phyloP scores from a whole-genome alignment of 2,888 invertebrate species.

The Theretra japonica region DNA sequence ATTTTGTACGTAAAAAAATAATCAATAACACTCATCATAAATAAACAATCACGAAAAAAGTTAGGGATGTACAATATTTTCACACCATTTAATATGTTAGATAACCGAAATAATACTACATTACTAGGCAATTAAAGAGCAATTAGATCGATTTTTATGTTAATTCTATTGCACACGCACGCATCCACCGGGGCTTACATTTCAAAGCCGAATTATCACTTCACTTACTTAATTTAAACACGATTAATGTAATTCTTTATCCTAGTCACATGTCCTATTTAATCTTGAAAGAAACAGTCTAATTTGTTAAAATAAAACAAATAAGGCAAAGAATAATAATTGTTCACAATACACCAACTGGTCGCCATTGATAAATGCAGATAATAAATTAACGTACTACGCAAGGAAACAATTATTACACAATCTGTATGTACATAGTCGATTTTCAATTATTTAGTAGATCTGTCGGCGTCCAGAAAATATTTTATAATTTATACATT shows the following conservation, averaged over 20 bases:
- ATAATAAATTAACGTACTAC: constrained; percentile 11
- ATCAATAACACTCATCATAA: constrained; percentile 47
- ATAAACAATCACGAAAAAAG: constrained; percentile 37
- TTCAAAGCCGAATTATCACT: constrained; percentile 47
- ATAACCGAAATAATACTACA: neutral
- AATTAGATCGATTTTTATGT: constrained; percentile 48
- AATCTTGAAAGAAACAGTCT: neutral
- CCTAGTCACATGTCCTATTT: constrained; percentile 1
- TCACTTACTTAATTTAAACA: neutral
- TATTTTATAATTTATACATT: neutral
- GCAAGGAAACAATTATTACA: neutral
- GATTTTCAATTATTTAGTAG: neutral
- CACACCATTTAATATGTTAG: neutral
- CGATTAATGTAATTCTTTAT: neutral
- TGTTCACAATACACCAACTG: constrained; percentile 21
- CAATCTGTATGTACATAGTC: neutral
- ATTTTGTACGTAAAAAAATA: constrained; percentile 37
- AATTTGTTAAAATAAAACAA: neutral
- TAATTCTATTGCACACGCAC: constrained; percentile 60
- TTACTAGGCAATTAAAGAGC: constrained; percentile 11
- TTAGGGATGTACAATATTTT: neutral
- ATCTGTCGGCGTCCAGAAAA: neutral
- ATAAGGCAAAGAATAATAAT: neutral
- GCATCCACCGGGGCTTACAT: constrained; percentile 60
- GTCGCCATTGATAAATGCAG: constrained; percentile 29